These are phyloP conservation scores for Pristionchus japonicus DNA, from an alignment of 2,888 invertebrate genomes.

Conservation along the genomic window DNA sequence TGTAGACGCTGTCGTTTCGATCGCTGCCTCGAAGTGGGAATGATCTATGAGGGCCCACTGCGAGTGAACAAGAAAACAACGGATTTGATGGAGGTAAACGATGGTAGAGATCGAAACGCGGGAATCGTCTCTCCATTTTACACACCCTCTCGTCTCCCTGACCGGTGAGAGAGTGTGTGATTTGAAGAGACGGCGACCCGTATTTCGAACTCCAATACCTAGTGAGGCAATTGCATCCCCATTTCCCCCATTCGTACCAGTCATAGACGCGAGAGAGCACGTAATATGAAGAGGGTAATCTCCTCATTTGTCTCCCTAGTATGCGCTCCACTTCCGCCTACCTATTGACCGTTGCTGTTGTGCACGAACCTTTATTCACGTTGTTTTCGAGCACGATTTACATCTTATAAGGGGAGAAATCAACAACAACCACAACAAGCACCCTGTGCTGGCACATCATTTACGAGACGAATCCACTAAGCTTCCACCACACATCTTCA, in stretches of 20 bases:
- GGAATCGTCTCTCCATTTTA: no score
- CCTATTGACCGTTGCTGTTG: neutral
- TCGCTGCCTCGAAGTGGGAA: neutral
- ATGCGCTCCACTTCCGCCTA: neutral
- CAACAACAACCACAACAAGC: neutral
- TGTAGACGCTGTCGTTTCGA: conserved; percentile 26
- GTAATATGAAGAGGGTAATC: neutral
- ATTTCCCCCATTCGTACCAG: neutral
- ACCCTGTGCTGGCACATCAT: no score
- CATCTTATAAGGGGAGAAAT: neutral
- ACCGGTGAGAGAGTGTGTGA: no score
- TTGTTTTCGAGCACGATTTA: neutral
- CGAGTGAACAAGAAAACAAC: neutral
- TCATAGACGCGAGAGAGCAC: no score
- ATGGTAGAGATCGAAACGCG: no score
- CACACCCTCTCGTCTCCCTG: no score
- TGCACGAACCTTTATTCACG: neutral
- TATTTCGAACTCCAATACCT: no score
- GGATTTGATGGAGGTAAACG: neutral
- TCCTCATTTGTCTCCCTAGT: no score
- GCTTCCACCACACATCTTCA: no score
- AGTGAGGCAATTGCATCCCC: no score
- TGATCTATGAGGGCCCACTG: neutral
- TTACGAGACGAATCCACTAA: no score
- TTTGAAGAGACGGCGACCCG: no score